Percentiles rank a stretch among this genome's conserved stretches.
Evolutionary conservation across 2,888 invertebrate species (phyloP).

Genomic region (Drosophila nigricruria): DNA sequence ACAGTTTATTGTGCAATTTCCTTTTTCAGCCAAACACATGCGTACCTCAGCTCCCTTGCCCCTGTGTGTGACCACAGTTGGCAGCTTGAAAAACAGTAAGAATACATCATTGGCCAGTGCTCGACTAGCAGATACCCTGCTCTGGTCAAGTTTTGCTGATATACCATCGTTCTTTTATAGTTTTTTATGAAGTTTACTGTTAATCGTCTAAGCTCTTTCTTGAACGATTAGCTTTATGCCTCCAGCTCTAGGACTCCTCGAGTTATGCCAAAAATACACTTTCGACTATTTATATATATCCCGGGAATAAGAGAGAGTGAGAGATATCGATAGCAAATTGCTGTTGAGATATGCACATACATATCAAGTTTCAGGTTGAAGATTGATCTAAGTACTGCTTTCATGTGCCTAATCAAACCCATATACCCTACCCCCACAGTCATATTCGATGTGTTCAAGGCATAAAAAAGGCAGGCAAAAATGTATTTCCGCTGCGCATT

Average conservation of each 20-base stretch:
- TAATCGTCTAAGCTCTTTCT: too few relatives aligned
- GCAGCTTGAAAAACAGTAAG: neutral
- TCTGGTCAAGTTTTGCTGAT: neutral
- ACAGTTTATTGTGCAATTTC: conserved; percentile 81
- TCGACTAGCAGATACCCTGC: neutral
- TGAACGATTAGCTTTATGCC: too few relatives aligned
- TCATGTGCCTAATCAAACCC: neutral
- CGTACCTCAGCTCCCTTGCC: neutral
- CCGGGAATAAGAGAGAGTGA: neutral
- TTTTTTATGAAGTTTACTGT: too few relatives aligned
- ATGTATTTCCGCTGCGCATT: conserved; percentile 75
- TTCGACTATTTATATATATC: neutral
- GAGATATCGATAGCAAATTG: neutral
- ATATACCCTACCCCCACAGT: neutral
- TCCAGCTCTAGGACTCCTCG: neutral
- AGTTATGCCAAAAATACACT: neutral
- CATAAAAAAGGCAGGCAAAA: conserved; percentile 29
- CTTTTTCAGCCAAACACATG: conserved; percentile 31
- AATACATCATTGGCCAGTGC: neutral
- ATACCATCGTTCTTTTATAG: neutral
- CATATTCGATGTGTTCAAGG: neutral
- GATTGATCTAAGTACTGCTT: neutral
- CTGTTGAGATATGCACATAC: neutral
- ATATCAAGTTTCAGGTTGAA: neutral
- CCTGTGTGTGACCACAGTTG: conserved; percentile 14